A percentile compares a stretch with the other conserved stretches of the same genome.
These are phyloP conservation scores for Odontamblyopus lacepedii DNA, from an alignment of 2,797 vertebrate genomes.

Conservation along the genomic window DNA sequence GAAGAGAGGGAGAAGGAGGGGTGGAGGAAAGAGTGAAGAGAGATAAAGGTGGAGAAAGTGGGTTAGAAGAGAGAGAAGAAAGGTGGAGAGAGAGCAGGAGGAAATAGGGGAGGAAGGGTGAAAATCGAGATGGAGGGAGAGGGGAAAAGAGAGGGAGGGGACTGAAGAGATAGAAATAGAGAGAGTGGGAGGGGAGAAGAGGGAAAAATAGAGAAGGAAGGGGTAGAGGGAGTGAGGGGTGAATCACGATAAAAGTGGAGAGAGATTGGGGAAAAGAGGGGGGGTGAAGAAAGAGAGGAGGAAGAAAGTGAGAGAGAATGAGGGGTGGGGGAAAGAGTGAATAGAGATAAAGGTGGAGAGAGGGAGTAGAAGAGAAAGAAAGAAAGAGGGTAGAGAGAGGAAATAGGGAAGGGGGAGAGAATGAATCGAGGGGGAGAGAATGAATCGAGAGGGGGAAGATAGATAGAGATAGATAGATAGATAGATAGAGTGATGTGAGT, in stretches of 20 bases:
- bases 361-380: no score
- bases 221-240: rapidly evolving
- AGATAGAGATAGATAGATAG: neutral
- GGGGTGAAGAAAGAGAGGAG: no score
- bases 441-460: neutral
- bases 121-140: no score
- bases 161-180: no score
- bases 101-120: neutral
- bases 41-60: no score
- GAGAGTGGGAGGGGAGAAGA: neutral
- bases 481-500: neutral
- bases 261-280: neutral
- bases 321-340: no score
- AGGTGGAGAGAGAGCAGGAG: neutral
- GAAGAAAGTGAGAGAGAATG: neutral
- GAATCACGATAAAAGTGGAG: neutral
- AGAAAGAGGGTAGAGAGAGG: no score
- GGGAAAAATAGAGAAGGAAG: neutral
- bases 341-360: no score
- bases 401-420: neutral
- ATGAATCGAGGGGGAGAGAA: neutral
- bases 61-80: neutral
- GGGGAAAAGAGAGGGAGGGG: no score
- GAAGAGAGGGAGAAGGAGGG: neutral
- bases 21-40: neutral